Base-by-base conservation (phyloP, 2,888 invertebrate genomes). In the Dasypolia templi region DNA sequence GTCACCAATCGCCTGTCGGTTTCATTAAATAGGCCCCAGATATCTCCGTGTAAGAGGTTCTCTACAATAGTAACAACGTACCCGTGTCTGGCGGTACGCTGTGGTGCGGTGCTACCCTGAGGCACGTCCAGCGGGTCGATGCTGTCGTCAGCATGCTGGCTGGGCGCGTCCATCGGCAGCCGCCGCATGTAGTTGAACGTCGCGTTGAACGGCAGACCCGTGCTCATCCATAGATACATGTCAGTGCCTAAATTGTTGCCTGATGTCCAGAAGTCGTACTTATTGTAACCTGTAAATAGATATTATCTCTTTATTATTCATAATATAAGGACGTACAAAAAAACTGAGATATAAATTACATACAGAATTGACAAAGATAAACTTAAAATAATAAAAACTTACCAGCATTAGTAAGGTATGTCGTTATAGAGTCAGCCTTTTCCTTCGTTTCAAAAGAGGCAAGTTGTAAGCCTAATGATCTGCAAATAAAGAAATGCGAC, bases 141-240 rank as follows among this genome's bases (percentile, higher is more conserved):
- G 87, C 96, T 96, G 90, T 96, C 96, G 82, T 96, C 97, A 32
- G 96, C 91, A 79, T 95, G 96, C 79, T 96, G 96, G 90, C 96
- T 96, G 32, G 97, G 96, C 75, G 96, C 95, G 80, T 96, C 96
- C 75, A 97, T 93, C 64, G 94, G 92, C 89, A 97, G 96, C 49
- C 96, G 91, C 82, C 96, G 89, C 97, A 98, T 98, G 93, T 98
- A 98, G 94, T 98, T 98, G 93, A 98, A 98, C n/a, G 98, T 98
- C 39, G 98, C 97, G 93, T 98, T 98, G 95, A 98, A 98, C 51
- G 98, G 98, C 77, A 98, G 94, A 22, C 98, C 98, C 51, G 98
- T 98, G 92, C 98, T 98, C 98, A 98, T 98, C 98, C 98, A 98
- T 76, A 98, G 95, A 93, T 98, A 98, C 98, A 98, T 98, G 89